Conservation (phyloP, 1,140 invertebrate genomes). For the Matsumurasca onukii region DNA sequence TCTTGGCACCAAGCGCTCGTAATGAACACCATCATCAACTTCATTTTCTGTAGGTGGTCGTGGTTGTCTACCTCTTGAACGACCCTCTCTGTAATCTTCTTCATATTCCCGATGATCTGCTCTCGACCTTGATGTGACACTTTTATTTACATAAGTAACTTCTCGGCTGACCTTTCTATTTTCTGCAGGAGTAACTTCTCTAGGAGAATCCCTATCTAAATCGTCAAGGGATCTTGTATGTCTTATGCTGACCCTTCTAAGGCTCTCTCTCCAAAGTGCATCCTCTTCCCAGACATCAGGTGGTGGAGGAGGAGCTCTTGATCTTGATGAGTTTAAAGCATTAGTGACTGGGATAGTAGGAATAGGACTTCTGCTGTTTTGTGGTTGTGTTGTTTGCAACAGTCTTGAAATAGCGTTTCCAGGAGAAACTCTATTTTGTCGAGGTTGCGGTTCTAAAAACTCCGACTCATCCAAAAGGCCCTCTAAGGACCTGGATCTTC, state of each 20-base stretch:
- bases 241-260: conserved; percentile 72
- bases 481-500: conserved; percentile 60
- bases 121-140: conserved; percentile 46
- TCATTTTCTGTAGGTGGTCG: conserved; percentile 30
- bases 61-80: conserved; percentile 21
- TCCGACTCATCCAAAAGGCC: conserved; percentile 60
- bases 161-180: conserved; percentile 58
- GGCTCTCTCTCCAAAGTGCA: conserved; percentile 73
- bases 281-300: conserved; percentile 82
- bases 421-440: conserved; percentile 35
- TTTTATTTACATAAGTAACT: conserved; percentile 74
- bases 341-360: conserved; percentile 38
- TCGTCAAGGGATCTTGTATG: conserved; percentile 80
- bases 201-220: conserved; percentile 54
- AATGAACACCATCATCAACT: conserved; percentile 42
- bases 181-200: background rate
- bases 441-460: conserved; percentile 41
- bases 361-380: conserved; percentile 32
- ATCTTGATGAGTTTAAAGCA: conserved; percentile 38
- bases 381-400: conserved; percentile 37
- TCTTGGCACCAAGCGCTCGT: conserved; percentile 47
- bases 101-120: conserved; percentile 39
- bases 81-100: conserved; percentile 41
- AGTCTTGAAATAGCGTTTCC: conserved; percentile 40
- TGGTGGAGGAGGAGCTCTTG: conserved; percentile 33